Evolutionary conservation across 2,888 invertebrate genomes (phyloP), one percentile per base, ranked within the genome.

Genomic region (Atrina japonica): DNA sequence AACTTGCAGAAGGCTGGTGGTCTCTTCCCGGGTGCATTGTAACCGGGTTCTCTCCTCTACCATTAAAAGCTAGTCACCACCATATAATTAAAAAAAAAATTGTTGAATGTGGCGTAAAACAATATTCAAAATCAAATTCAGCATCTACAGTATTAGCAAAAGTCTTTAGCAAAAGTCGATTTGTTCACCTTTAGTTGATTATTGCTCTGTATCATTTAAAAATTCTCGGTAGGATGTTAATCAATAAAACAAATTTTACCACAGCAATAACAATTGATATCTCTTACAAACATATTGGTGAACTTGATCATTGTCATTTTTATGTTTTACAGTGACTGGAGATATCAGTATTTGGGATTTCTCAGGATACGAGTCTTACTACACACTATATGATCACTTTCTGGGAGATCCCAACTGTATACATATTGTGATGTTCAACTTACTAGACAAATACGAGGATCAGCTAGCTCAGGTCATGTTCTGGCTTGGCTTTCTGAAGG

Each of bases 401-500:
- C 92, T 95, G 43, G 93, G 93, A 67, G 93, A 91, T 88, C 87
- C 91, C n/a, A 91, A 92, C 85, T 93, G 93, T 82, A 89, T 94
- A 30, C 93, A 94, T 85, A 91, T 94, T 35, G 92, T 95, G 71
- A 92, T 94, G 59, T 94, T 94, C 90, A 94, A 92, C 85, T 91
- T 95, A 58, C 92, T 93, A 78, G 94, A 95, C 83, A 92, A 94
- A 6, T 92, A 92, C 52, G 93, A 94, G 75, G 87, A 89, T 50
- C 94, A 94, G 88, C 90, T 94, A 35, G 93, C 93, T 75, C 86
- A 91, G 88, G 93, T 94, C 35, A 92, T 93, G 81, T 95, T 94
- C 91, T 95, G 95, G 95, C 90, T 95, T 69, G 93, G 94, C 83
- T 95, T 95, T 89, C 91, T 95, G 68, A 92, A 94, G 87, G 93